Evolutionary conservation across 2,888 invertebrate genomes (phyloP), one percentile per base, ranked within the genome.

Genomic region (Helleia helle): DNA sequence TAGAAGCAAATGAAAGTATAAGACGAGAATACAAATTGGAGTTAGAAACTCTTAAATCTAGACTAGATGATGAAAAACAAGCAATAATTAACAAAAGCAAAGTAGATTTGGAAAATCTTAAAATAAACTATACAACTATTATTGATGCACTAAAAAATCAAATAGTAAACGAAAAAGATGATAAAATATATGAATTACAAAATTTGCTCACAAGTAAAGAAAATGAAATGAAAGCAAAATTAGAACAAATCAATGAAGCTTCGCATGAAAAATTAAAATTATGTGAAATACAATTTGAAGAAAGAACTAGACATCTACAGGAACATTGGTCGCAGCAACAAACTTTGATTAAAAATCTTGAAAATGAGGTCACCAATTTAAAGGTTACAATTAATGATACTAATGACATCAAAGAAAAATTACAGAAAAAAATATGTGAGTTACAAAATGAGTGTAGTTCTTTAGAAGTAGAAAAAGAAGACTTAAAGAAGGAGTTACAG

Each of bases 1-100:
- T 86, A 45, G 83, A 86, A 56, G 85, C 85, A 3, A 85, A 86
- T 59, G 85, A 85, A 53, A 86, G 84, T 46, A 86, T 86, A 40
- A 61, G 85, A 48, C 63, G 79, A 26, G 85, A 85, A 54, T 85
- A 85, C 46, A 85, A 80, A 62, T 64, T 59, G 9, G 84, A 85
- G 52, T 53, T 84, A 24, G 86, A 86, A 63, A 62, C 68, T 26
- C 54, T 86, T 1, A 84, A 80, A 61, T 37, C 53, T 3, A 84
- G 83, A 65, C 56, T 77, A 40, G 84, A 85, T 42, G 85, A 86
- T 51, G 85, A 85, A 62, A 80, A 84, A 51, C 75, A 71, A 51
- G 40, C 52, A 25, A 70, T 83, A 4, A 54, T 75, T 9, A 66
- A 47, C 40, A 79, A 73, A 57, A 66, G 58, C 26, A 81, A 85